phyloP scores from a whole-genome alignment of 2,797 vertebrate species.

The Sebastes nivosus region DNA sequence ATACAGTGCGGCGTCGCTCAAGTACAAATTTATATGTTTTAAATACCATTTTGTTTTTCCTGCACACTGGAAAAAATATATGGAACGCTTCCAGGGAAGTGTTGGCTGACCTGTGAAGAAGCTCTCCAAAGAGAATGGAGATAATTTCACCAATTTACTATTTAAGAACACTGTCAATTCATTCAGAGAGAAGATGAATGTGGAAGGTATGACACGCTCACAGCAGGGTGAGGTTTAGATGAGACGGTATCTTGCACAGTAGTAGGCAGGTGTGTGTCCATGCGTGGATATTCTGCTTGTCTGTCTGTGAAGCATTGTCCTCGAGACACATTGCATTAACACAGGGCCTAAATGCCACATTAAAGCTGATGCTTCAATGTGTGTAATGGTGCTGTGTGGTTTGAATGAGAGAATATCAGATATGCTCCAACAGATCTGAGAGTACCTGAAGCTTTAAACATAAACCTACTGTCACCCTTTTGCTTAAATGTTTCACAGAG shows the following conservation, averaged over 20 bases:
- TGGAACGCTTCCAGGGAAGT: background rate
- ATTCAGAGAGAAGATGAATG: background rate
- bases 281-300: background rate
- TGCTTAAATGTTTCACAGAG: background rate
- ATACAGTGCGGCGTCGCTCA: background rate
- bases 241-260: background rate
- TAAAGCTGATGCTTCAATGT: background rate
- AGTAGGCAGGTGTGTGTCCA: background rate
- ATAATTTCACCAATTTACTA: background rate
- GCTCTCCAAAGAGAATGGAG: background rate
- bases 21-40: constrained; percentile 11
- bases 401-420: background rate
- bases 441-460: background rate
- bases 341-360: constrained; percentile 3
- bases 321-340: background rate
- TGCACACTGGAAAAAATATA: background rate
- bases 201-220: background rate
- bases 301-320: background rate
- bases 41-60: constrained; percentile 5
- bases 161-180: background rate
- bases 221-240: background rate
- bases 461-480: background rate
- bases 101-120: background rate
- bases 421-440: background rate
- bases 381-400: rapidly evolving